These are phyloP conservation scores for Gymnarchus niloticus DNA, from an alignment of 2,113 vertebrate species.

Conservation along the genomic window DNA sequence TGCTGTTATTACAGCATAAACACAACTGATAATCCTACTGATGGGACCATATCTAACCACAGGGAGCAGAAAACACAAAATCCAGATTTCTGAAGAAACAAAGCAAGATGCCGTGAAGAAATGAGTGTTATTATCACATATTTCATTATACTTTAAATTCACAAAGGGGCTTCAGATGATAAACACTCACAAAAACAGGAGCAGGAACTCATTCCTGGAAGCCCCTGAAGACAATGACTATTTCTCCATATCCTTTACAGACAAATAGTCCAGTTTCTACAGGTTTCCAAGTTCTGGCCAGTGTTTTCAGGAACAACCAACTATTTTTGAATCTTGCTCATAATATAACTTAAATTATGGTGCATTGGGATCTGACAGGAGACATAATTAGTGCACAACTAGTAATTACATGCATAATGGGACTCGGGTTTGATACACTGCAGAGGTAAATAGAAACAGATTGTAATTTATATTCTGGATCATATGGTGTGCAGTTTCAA, in stretches of 20 bases:
- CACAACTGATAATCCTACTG: not conserved
- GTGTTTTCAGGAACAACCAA: not conserved
- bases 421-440: not conserved
- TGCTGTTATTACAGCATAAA: not conserved
- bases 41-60: not conserved
- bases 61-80: not conserved
- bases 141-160: not conserved
- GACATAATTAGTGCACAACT: not conserved
- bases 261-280: not conserved
- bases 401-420: not conserved
- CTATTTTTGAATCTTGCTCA: not conserved
- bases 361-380: not conserved
- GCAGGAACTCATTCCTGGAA: not conserved
- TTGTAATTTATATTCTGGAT: not conserved
- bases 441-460: not conserved
- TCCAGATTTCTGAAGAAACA: not conserved
- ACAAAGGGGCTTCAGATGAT: no score
- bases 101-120: not conserved
- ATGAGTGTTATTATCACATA: not conserved
- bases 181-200: not conserved
- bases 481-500: not conserved
- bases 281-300: not conserved
- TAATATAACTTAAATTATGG: not conserved
- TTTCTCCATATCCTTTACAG: not conserved
- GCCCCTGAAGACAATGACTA: not conserved